Base-by-base conservation (phyloP, 2,797 vertebrate genomes). In the Potorous gilbertii region DNA sequence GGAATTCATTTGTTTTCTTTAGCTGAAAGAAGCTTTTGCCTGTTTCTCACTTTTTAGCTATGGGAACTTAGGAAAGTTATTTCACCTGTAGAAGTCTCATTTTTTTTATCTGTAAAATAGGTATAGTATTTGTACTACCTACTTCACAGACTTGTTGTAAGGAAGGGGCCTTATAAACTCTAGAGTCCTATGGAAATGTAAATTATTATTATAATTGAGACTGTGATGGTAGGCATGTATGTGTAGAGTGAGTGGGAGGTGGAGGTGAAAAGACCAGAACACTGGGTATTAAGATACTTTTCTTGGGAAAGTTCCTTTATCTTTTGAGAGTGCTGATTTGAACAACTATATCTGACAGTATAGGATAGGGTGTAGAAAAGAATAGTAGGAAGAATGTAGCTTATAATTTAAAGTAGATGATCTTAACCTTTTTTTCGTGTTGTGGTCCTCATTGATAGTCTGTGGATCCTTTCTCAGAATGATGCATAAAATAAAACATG, bases 241-340 rank as follows among this genome's bases (percentile, higher is more conserved):
- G 74, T 81, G 21, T 81, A 0, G 0, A 8, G 3, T 13, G 89
- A 56, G 6, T 62, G 3, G 31, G 90, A 2, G 9, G 12, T 62
- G 11, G 46, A 34, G 52, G 56, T 0, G 0, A 81, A 46, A 46
- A 24, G 92, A 93, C 54, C 24, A 94, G 54, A 54, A 24, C 29
- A 29, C 90, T 89, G 90, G 29, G n/a, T 40, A 90, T 52, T 9
- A 55, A 4, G 16, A 74, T 16, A 21, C 91, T 95, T 95, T 91
- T 50, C 90, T 90, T 28, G 92, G 91, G 93, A 96, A 96, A 93
- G 9, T 89, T 54, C 94, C 89, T 31, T 0, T 29, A 40, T 62
- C 34, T 57, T 62, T 91, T 55, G 50, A 56, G 57, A 93, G 90
- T 54, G 90, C 52, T 95, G 87, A 81, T 1, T 90, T 56, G 12